Evolutionary conservation across 2,113 vertebrate species (phyloP).

Genomic region (Pyrgilauda ruficollis): DNA sequence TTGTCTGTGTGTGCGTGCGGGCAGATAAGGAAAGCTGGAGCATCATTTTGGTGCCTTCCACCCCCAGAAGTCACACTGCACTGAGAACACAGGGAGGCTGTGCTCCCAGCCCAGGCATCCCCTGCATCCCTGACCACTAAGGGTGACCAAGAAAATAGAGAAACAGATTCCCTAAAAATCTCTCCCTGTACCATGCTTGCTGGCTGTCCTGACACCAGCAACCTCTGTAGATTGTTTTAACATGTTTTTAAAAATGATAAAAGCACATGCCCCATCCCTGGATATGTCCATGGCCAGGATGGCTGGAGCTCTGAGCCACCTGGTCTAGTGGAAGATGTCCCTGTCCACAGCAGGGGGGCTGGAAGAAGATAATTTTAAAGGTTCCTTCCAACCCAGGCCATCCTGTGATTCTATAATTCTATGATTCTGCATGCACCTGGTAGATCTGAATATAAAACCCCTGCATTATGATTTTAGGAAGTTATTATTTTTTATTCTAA

Average conservation of each 20-base stretch:
- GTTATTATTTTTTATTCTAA: conserved; percentile 31
- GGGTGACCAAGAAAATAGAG: not conserved
- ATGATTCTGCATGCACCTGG: not conserved
- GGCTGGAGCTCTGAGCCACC: not conserved
- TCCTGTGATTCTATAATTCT: not conserved
- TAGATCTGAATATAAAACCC: not conserved
- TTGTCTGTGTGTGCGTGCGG: not conserved
- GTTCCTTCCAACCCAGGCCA: not conserved
- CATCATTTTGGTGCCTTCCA: not conserved
- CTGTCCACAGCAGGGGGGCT: not conserved
- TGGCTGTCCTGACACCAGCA: not conserved
- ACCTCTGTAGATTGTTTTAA: not conserved
- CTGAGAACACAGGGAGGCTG: not conserved
- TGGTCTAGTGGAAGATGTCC: not conserved
- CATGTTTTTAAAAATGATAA: accelerated
- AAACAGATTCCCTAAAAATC: not conserved
- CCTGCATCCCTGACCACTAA: not conserved
- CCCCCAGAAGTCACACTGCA: not conserved
- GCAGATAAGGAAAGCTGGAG: not conserved
- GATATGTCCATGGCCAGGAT: not conserved
- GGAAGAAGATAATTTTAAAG: not conserved
- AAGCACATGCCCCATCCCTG: not conserved
- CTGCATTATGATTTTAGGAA: not conserved
- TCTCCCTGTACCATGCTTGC: accelerated
- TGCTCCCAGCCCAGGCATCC: not conserved